Evolutionary conservation across 1,140 invertebrate species (phyloP).

Genomic region (Carposina sasakii): DNA sequence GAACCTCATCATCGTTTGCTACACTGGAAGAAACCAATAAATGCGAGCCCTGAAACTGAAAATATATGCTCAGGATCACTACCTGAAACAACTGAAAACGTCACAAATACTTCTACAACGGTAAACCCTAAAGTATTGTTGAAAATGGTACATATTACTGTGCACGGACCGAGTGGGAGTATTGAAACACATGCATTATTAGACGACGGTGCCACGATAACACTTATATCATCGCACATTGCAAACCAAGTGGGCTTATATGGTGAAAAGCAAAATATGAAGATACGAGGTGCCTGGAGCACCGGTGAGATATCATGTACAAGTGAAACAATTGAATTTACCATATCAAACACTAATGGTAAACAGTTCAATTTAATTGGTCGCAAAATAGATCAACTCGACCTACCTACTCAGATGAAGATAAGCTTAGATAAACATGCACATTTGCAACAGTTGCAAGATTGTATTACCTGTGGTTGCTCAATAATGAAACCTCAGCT

Average conservation of each 20-base stretch:
- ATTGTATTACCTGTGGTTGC: too few species aligned
- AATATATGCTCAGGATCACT: not conserved
- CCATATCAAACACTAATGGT: conserved; percentile 1
- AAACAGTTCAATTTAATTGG: not conserved
- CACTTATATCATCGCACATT: not conserved
- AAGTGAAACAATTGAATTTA: not conserved
- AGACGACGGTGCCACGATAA: not conserved
- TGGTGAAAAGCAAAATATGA: not conserved
- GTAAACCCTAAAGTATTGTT: not conserved
- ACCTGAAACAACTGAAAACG: not conserved
- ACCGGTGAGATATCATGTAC: not conserved
- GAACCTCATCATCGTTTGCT: not conserved
- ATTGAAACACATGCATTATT: not conserved
- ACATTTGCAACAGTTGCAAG: too few species aligned
- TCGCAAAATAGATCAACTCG: not conserved
- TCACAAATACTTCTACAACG: not conserved
- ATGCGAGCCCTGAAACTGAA: too few species aligned
- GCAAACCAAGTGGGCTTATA: not conserved
- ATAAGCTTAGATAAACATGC: not conserved
- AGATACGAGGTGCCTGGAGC: not conserved
- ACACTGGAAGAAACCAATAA: too few species aligned
- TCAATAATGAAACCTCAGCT: conserved; percentile 1
- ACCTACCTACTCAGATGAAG: not conserved
- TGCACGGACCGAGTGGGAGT: not conserved
- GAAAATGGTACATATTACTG: not conserved